phyloP scores from a whole-genome alignment of 2,797 vertebrate genomes.

The Pyrocephalus nanus region DNA sequence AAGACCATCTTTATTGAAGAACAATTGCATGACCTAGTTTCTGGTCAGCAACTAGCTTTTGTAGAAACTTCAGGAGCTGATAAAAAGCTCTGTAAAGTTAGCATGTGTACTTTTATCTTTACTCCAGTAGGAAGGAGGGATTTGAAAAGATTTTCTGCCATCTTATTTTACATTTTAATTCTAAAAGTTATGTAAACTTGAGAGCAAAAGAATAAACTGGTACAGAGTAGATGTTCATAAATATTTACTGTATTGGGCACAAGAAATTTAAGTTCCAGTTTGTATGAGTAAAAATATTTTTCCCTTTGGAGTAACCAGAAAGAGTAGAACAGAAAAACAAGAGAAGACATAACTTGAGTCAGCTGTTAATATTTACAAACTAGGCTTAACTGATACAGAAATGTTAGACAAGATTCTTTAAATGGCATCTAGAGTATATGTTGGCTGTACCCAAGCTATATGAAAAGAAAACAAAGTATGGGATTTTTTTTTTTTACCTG shows the following conservation, averaged over 20 bases:
- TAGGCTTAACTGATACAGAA: not conserved
- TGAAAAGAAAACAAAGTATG: not conserved
- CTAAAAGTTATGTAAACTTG: not conserved
- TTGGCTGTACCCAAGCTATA: not conserved
- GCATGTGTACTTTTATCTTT: conserved; percentile 48
- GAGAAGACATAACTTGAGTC: not conserved
- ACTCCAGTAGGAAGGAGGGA: not conserved
- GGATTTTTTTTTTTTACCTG: not conserved
- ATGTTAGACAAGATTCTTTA: not conserved
- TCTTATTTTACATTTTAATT: conserved; percentile 33
- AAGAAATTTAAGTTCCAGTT: not conserved
- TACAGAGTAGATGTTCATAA: not conserved
- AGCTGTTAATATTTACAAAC: not conserved
- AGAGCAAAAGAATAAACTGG: not conserved
- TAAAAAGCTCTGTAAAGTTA: conserved; percentile 64
- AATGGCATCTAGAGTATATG: not conserved
- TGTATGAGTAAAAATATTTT: not conserved
- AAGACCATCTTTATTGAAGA: conserved; percentile 71
- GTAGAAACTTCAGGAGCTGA: conserved; percentile 64
- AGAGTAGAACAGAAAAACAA: not conserved
- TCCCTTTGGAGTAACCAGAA: not conserved
- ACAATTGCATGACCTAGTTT: conserved; percentile 74
- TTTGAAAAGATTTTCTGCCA: conserved; percentile 41
- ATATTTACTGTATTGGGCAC: not conserved
- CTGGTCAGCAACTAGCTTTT: conserved; percentile 63